Evolutionary conservation across 1,140 invertebrate species (phyloP).

Genomic region (Trissolcus basalis): DNA sequence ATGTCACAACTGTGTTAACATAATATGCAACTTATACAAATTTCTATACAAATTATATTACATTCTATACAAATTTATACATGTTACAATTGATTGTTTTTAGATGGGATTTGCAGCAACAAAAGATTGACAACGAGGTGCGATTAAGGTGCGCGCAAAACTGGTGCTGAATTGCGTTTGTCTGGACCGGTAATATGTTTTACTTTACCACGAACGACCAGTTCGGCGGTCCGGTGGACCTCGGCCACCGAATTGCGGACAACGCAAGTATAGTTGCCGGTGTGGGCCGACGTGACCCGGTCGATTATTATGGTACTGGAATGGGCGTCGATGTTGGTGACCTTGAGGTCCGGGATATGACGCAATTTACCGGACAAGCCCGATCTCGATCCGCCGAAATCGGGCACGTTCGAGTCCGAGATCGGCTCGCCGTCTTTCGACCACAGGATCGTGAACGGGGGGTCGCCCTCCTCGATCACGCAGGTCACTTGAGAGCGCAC

Average conservation of each 20-base stretch:
- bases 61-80: no score
- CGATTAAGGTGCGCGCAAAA: conserved; percentile 38
- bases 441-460: conserved; percentile 92
- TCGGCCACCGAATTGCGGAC: conserved; percentile 89
- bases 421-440: conserved; percentile 86
- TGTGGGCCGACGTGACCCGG: conserved; percentile 87
- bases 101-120: conserved; percentile 27
- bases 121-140: conserved; percentile 47
- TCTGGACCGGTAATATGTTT: conserved; percentile 24
- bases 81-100: no score
- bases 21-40: no score
- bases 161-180: conserved; percentile 25
- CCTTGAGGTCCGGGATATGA: conserved; percentile 65
- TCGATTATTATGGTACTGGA: conserved; percentile 92
- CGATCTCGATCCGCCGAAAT: conserved; percentile 74
- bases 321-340: conserved; percentile 85
- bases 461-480: conserved; percentile 94
- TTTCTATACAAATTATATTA: no score
- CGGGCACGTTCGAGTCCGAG: conserved; percentile 52
- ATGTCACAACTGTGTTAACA: no score
- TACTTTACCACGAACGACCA: conserved; percentile 83
- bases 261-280: conserved; percentile 92
- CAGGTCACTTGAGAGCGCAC: conserved; percentile 95
- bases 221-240: conserved; percentile 78
- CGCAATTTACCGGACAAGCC: conserved; percentile 48